Evolutionary conservation across 2,113 vertebrate species (phyloP).

Genomic region (Arvicanthis niloticus): DNA sequence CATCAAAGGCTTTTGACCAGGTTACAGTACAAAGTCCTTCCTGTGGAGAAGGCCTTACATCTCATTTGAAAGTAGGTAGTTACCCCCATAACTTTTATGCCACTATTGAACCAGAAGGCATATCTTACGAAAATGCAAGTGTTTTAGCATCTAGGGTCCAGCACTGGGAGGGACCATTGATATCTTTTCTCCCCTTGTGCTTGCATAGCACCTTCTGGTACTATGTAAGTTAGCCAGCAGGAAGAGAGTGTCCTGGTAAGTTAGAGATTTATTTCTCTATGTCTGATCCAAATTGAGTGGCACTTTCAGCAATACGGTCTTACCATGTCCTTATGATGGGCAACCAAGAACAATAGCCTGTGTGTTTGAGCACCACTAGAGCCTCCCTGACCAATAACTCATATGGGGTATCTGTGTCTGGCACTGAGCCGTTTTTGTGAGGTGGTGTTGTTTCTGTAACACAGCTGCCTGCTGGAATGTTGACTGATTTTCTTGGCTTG

Average conservation of each 20-base stretch:
- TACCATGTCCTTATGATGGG: background rate
- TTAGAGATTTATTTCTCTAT: background rate
- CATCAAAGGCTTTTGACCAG: background rate
- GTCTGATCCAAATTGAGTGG: background rate
- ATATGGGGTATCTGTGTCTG: background rate
- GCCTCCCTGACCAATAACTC: background rate
- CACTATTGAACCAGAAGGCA: background rate
- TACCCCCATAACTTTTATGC: background rate
- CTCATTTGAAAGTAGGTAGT: background rate
- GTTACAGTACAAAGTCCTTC: background rate
- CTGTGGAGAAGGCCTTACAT: background rate
- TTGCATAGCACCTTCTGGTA: background rate
- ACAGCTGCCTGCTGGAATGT: background rate
- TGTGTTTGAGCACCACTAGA: background rate
- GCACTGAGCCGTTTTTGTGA: background rate
- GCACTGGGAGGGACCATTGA: background rate
- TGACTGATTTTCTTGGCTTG: background rate
- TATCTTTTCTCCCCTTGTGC: background rate
- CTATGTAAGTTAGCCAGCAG: background rate
- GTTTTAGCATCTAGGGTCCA: background rate
- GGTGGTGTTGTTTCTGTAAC: background rate
- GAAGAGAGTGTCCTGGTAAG: background rate
- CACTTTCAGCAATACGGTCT: background rate
- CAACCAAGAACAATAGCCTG: background rate
- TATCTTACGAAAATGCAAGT: background rate